A percentile compares a stretch with the other conserved stretches of the same genome.
Evolutionary conservation across 2,888 invertebrate species (phyloP).

Genomic region (Cenopis cana): DNA sequence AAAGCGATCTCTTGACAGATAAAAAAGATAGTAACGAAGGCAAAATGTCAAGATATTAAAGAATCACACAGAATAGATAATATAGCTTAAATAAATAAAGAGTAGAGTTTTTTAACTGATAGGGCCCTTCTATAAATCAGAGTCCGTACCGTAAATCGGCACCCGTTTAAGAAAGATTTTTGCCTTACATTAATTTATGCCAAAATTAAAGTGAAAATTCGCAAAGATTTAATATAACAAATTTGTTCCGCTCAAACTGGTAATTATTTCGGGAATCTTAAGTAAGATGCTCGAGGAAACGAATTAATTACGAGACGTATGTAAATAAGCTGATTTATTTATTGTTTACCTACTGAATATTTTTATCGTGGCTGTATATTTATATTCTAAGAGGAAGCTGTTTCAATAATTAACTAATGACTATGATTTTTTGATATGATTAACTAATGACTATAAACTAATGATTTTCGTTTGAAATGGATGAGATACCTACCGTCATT

Average conservation of each 20-base stretch:
- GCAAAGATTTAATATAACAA: constrained; percentile 32
- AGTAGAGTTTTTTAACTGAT: no score
- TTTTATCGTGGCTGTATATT: constrained; percentile 13
- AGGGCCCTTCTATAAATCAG: no score
- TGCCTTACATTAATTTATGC: constrained; percentile 25
- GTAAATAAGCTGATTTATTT: constrained; percentile 32
- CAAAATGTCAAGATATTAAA: no score
- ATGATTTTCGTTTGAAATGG: no score
- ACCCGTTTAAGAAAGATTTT: constrained; percentile 6
- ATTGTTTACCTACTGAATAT: not conserved
- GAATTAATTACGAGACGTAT: constrained; percentile 32
- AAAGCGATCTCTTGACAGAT: no score
- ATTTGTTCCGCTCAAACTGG: constrained; percentile 27
- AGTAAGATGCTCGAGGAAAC: constrained; percentile 29
- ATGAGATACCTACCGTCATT: no score
- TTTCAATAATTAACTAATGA: no score
- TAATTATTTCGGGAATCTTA: constrained; percentile 37
- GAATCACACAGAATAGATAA: no score
- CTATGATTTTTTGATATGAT: no score
- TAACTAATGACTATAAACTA: no score
- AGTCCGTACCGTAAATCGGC: not conserved
- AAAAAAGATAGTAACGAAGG: no score
- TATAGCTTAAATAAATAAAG: no score
- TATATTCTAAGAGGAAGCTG: constrained; percentile 4
- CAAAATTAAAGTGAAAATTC: constrained; percentile 31